Conservation (phyloP, 2,888 invertebrate species). For the Acanthococcus lagerstroemiae region DNA sequence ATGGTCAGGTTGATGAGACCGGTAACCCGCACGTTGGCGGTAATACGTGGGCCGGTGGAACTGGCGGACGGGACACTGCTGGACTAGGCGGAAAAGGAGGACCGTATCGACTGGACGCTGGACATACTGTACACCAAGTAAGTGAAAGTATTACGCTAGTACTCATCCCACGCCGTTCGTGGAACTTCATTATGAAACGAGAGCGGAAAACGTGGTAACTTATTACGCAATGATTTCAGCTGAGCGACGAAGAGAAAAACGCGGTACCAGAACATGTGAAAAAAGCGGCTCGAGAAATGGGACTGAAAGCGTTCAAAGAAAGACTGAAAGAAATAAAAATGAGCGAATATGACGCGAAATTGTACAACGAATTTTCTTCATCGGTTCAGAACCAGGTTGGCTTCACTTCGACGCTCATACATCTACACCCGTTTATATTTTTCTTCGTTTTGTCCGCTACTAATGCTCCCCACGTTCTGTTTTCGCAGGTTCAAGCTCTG, state of each 20-base stretch:
- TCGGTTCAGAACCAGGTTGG: conserved; percentile 64
- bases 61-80: conserved; percentile 82
- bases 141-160: background rate
- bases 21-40: conserved; percentile 93
- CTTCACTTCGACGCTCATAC: background rate
- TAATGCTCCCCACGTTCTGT: conserved; percentile 1
- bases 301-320: conserved; percentile 74
- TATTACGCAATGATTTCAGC: conserved; percentile 41
- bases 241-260: conserved; percentile 80
- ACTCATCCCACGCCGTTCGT: background rate
- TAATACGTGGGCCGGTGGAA: conserved; percentile 93
- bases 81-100: conserved; percentile 94
- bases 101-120: conserved; percentile 85
- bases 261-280: conserved; percentile 81
- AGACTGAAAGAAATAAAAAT: conserved; percentile 83
- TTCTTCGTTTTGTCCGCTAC: too few relatives aligned
- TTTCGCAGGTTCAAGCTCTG: conserved; percentile 60
- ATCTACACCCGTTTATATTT: too few relatives aligned
- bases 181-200: background rate
- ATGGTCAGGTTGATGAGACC: conserved; percentile 82
- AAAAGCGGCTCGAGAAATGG: conserved; percentile 87
- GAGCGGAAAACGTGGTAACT: background rate
- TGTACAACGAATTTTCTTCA: conserved; percentile 71
- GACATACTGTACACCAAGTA: conserved; percentile 83
- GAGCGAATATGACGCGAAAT: conserved; percentile 83